Conservation (phyloP, 2,113 vertebrate genomes). For the Equus przewalskii region DNA sequence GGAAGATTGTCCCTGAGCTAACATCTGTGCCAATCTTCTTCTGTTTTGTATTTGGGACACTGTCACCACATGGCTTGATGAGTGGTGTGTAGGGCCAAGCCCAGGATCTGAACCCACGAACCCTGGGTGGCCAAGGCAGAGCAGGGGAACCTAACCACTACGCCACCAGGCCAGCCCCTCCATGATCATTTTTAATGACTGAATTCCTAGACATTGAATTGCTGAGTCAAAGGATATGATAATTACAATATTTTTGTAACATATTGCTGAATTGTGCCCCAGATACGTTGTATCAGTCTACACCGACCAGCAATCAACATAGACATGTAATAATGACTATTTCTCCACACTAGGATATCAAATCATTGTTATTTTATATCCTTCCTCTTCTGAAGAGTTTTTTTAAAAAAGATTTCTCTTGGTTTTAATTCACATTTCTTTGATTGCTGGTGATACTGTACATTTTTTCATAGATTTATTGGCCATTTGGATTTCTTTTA, state of each 20-base stretch:
- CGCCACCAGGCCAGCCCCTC: background rate
- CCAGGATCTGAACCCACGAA: too few species aligned
- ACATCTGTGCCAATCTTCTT: too few species aligned
- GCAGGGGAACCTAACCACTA: too few species aligned
- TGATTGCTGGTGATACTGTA: background rate
- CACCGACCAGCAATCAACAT: background rate
- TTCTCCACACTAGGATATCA: background rate
- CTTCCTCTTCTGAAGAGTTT: background rate
- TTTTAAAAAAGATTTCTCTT: background rate
- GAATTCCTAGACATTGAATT: background rate
- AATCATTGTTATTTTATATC: background rate
- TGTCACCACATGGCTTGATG: too few species aligned
- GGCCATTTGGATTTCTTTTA: background rate
- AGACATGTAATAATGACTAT: background rate
- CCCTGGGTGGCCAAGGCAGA: too few species aligned
- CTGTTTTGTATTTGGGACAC: too few species aligned
- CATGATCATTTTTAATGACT: background rate
- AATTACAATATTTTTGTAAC: background rate
- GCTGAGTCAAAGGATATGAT: background rate
- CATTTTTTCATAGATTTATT: conserved; percentile 26
- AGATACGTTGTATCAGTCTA: background rate
- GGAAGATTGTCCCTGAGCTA: too few species aligned
- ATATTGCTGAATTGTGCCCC: background rate
- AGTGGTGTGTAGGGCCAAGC: too few species aligned
- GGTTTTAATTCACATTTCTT: background rate